A percentile compares a stretch with the other conserved stretches of the same genome.
phyloP scores from a whole-genome alignment of 2,888 invertebrate genomes.

The Trachelus stipa region DNA sequence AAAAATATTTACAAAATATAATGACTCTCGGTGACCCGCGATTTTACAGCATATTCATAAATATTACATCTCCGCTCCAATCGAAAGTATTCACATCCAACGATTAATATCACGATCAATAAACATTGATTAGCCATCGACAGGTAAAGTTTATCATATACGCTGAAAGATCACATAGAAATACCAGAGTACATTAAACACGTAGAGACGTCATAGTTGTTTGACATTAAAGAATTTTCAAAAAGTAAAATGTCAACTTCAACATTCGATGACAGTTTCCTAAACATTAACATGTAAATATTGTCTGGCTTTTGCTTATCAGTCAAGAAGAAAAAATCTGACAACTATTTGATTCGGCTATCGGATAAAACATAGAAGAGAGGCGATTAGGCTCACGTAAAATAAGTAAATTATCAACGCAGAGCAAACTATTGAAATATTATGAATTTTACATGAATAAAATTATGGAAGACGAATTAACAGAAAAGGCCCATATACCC shows the following conservation, averaged over 20 bases:
- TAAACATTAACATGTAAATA: not conserved
- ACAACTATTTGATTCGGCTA: too few species aligned
- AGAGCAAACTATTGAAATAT: not conserved
- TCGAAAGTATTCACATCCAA: not conserved
- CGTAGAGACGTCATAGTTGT: not conserved
- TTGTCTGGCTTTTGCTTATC: not conserved
- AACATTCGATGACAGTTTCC: too few species aligned
- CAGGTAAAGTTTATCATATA: not conserved
- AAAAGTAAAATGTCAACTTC: not conserved
- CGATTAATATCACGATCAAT: not conserved
- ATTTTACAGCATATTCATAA: not conserved
- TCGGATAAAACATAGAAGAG: not conserved
- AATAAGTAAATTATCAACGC: not conserved
- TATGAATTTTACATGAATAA: not conserved
- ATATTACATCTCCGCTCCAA: not conserved
- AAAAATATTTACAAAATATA: not conserved
- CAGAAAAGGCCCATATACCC: not conserved
- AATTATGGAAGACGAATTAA: not conserved
- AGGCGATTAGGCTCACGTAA: not conserved
- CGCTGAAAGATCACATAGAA: not conserved
- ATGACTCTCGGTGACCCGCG: not conserved
- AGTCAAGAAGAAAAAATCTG: not conserved
- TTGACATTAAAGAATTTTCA: not conserved
- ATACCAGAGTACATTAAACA: not conserved
- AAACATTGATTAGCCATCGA: not conserved